Evolutionary conservation across 92 coral and sea anemone genomes (phyloP).

Genomic region (Galaxea fascicularis): DNA sequence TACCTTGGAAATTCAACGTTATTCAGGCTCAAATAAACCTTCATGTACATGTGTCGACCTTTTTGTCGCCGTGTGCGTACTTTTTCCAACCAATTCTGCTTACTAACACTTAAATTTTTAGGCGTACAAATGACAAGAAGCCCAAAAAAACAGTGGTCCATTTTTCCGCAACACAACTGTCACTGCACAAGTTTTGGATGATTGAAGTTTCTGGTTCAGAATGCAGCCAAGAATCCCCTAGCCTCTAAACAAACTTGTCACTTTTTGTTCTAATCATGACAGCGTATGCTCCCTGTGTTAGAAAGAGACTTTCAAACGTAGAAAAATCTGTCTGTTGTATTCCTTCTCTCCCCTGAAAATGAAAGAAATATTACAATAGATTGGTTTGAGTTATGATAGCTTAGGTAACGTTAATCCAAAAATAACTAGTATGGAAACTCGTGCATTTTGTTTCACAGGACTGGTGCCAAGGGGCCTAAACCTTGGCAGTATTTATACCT

Average conservation of each 20-base stretch:
- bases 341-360: no score
- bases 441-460: no score
- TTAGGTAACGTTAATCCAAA: neutral
- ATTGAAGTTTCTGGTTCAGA: constrained; percentile 3
- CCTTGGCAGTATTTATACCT: no score
- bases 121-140: neutral
- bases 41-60: neutral
- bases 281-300: neutral
- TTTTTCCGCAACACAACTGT: neutral
- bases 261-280: neutral
- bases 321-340: no score
- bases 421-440: constrained; percentile 12
- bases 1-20: no score
- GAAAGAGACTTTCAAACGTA: neutral
- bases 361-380: constrained; percentile 7
- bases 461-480: no score
- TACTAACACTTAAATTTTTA: neutral
- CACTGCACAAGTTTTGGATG: neutral
- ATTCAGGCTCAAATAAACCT: neutral
- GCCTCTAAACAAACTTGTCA: neutral
- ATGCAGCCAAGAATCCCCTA: neutral
- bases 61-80: neutral
- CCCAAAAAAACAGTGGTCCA: neutral
- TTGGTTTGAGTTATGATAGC: neutral
- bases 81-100: neutral